Conservation (phyloP, 2,888 invertebrate genomes). For the Drosophila subsilvestris region DNA sequence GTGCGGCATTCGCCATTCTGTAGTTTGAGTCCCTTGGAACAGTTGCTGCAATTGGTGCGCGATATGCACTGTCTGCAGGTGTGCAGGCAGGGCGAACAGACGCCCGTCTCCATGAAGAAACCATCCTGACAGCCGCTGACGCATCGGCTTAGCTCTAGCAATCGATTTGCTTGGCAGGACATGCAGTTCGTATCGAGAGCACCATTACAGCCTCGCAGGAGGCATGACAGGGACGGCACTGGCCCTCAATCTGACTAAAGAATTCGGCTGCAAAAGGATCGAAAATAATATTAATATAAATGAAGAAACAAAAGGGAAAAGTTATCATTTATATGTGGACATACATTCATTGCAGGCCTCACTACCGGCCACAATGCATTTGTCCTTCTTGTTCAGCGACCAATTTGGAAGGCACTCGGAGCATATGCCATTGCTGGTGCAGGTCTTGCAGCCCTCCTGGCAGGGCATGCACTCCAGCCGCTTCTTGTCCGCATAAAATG, state of each 20-base stretch:
- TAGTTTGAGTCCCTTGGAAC: slow-evolving; percentile 90
- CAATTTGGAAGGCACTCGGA: slow-evolving; percentile 90
- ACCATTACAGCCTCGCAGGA: slow-evolving; percentile 93
- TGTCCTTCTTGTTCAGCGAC: slow-evolving; percentile 90
- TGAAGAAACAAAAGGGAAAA: slow-evolving; percentile 32
- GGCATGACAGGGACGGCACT: slow-evolving; percentile 90
- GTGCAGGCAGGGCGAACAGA: slow-evolving; percentile 91
- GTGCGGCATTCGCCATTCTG: slow-evolving; percentile 93
- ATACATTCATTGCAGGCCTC: slow-evolving; percentile 89
- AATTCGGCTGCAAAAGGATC: slow-evolving; percentile 87
- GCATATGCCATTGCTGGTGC: slow-evolving; percentile 89
- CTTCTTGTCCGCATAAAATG: slow-evolving; percentile 91
- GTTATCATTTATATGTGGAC: slow-evolving; percentile 65
- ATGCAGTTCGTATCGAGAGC: slow-evolving; percentile 89
- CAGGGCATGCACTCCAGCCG: slow-evolving; percentile 91
- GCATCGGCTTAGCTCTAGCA: slow-evolving; percentile 90
- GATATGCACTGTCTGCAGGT: slow-evolving; percentile 92
- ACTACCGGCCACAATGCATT: slow-evolving; percentile 89
- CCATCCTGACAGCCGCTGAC: slow-evolving; percentile 91
- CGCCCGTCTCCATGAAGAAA: slow-evolving; percentile 89
- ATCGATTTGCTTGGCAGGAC: slow-evolving; percentile 89
- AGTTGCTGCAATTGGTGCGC: slow-evolving; percentile 91
- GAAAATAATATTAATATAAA: slow-evolving; percentile 38
- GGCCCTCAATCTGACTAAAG: slow-evolving; percentile 88
- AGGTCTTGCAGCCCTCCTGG: slow-evolving; percentile 90